Percentiles rank a stretch among this genome's conserved stretches.
These are phyloP conservation scores for Drosophila kikkawai DNA, from an alignment of 1,140 invertebrate genomes.

Conservation along the genomic window DNA sequence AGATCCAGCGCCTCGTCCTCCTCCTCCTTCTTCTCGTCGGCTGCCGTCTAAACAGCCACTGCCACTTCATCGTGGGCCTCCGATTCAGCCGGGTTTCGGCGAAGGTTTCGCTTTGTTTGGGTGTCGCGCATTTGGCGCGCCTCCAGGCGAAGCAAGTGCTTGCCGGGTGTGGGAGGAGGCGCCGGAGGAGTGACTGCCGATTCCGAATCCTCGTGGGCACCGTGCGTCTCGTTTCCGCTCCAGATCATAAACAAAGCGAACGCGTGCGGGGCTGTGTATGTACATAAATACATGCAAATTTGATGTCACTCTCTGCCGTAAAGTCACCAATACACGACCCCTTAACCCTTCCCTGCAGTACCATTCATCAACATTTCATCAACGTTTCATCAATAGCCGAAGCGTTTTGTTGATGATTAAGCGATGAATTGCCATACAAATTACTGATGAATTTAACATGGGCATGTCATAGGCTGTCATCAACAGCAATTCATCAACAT, in stretches of 20 bases:
- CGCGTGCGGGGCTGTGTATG: slow-evolving; percentile 52
- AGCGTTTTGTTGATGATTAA: too few species aligned
- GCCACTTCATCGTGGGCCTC: slow-evolving; percentile 27
- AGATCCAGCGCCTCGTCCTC: background rate
- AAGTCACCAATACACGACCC: slow-evolving; percentile 17
- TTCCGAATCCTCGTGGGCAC: slow-evolving; percentile 17
- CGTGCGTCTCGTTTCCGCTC: slow-evolving; percentile 67
- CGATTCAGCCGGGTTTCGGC: slow-evolving; percentile 28
- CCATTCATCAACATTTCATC: too few species aligned
- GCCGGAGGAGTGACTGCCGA: slow-evolving; percentile 10
- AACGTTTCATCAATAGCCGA: too few species aligned
- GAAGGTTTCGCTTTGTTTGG: slow-evolving; percentile 40
- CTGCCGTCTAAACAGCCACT: slow-evolving; percentile 2
- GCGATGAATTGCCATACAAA: too few species aligned
- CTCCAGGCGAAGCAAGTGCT: slow-evolving; percentile 24
- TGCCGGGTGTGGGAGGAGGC: background rate
- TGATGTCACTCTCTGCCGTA: slow-evolving; percentile 31
- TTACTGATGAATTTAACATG: too few species aligned
- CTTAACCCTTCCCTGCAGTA: too few species aligned
- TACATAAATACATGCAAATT: slow-evolving; percentile 58
- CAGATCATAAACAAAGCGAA: slow-evolving; percentile 75
- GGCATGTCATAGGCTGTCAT: too few species aligned
- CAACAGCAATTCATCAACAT: too few species aligned
- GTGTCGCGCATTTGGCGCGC: slow-evolving; percentile 43
- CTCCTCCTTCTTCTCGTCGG: background rate